These are phyloP conservation scores for Dynastes tityus DNA, from an alignment of 2,888 invertebrate genomes.

Conservation along the genomic window DNA sequence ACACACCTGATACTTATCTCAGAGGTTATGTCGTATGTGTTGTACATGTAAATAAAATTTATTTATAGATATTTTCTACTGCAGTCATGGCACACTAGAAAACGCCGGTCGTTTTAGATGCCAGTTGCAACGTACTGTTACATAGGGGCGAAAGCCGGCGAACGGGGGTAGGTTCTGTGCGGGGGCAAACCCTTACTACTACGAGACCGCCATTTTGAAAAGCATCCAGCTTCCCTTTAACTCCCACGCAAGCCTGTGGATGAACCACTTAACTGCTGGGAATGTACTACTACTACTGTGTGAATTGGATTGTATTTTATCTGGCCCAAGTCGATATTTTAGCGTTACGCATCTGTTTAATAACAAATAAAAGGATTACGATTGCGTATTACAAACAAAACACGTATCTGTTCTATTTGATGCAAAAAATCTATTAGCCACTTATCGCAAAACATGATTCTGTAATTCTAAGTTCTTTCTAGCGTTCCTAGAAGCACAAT, in stretches of 20 bases:
- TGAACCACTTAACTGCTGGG: slow-evolving; percentile 53
- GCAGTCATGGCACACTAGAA: slow-evolving; percentile 34
- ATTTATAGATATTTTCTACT: slow-evolving; percentile 31
- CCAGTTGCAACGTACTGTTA: slow-evolving; percentile 55
- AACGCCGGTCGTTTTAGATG: slow-evolving; percentile 45
- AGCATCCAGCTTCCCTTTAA: slow-evolving; percentile 63
- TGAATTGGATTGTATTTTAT: slow-evolving; percentile 37
- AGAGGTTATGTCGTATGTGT: slow-evolving; percentile 41
- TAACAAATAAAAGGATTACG: slow-evolving; percentile 23
- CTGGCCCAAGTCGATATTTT: slow-evolving; percentile 30
- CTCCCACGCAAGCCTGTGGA: slow-evolving; percentile 55
- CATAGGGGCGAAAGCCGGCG: slow-evolving; percentile 19
- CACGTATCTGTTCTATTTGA: background rate
- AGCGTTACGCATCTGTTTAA: slow-evolving; percentile 28
- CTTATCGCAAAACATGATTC: slow-evolving; percentile 4
- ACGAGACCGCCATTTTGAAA: slow-evolving; percentile 62
- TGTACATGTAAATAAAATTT: slow-evolving; percentile 34
- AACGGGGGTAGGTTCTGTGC: slow-evolving; percentile 50
- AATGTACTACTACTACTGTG: slow-evolving; percentile 39
- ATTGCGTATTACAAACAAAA: background rate
- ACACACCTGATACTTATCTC: slow-evolving; percentile 28
- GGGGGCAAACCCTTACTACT: slow-evolving; percentile 56
- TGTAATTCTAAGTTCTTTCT: background rate
- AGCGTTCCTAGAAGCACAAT: background rate
- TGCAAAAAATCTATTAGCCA: slow-evolving; percentile 8